Conservation (phyloP, 2,797 vertebrate genomes). For the Sarcoramphus papa region DNA sequence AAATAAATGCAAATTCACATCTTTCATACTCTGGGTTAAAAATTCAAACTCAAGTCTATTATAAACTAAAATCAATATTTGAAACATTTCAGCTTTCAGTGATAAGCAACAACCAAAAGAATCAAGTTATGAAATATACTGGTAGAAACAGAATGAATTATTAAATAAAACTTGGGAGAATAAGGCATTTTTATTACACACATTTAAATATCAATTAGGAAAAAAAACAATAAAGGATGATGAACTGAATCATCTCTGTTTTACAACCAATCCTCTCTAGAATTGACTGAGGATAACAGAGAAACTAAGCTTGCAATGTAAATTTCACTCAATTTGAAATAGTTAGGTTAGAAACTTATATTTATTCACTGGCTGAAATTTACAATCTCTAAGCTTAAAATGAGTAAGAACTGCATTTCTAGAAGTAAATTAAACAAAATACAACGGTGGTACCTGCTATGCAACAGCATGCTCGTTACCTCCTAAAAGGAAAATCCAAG, state of each 20-base stretch:
- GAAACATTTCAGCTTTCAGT: conserved; percentile 39
- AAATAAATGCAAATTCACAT: conserved; percentile 70
- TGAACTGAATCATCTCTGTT: conserved; percentile 16
- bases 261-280: conserved; percentile 19
- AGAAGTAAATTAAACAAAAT: conserved; percentile 40
- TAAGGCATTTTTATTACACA: conserved; percentile 41
- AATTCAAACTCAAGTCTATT: conserved; percentile 49
- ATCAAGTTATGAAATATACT: conserved; percentile 41
- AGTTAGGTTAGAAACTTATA: conserved; percentile 43
- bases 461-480: not conserved
- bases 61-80: conserved; percentile 70
- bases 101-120: conserved; percentile 56
- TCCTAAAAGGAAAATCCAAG: conserved; percentile 12
- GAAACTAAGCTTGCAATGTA: conserved; percentile 2
- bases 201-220: conserved; percentile 69
- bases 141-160: conserved; percentile 29
- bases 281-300: conserved; percentile 24
- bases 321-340: conserved; percentile 3
- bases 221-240: conserved; percentile 47
- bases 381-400: conserved; percentile 39
- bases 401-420: conserved; percentile 27
- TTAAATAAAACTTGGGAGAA: conserved; percentile 41
- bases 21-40: conserved; percentile 65
- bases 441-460: not conserved
- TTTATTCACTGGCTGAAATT: conserved; percentile 28